Evolutionary conservation across 2,888 invertebrate species (phyloP).

Genomic region (Cryptops parisi): DNA sequence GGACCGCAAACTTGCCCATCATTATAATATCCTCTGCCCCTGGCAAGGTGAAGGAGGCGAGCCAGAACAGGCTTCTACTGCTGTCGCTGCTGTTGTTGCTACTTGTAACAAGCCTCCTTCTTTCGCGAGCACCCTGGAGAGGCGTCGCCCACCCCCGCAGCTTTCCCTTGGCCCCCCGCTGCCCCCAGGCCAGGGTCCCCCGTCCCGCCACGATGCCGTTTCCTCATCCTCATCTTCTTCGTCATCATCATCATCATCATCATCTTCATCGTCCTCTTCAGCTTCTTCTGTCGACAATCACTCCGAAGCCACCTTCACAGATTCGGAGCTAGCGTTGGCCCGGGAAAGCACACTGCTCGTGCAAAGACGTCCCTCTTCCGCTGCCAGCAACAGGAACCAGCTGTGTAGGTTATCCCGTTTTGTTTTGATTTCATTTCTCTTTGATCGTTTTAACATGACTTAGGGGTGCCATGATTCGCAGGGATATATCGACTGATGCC

Average conservation of each 20-base stretch:
- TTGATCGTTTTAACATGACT: too few relatives aligned
- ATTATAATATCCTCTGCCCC: background rate
- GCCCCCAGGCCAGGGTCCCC: background rate
- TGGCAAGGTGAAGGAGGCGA: background rate
- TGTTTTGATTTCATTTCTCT: too few relatives aligned
- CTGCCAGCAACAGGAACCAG: background rate
- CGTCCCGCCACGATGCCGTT: background rate
- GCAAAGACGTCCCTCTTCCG: conserved; percentile 42
- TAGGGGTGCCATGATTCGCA: too few relatives aligned
- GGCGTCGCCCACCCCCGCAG: background rate
- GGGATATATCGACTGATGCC: too few relatives aligned
- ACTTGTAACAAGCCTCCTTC: too few relatives aligned
- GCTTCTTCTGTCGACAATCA: conserved; percentile 69
- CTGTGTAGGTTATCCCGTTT: too few relatives aligned
- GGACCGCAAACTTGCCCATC: conserved; percentile 2
- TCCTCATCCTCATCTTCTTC: background rate
- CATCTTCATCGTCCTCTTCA: conserved; percentile 3
- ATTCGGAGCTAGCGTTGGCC: conserved; percentile 65
- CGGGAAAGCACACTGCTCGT: conserved; percentile 65
- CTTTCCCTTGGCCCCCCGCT: background rate
- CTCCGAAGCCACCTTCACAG: conserved; percentile 68
- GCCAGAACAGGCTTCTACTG: too few relatives aligned
- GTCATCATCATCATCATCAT: background rate
- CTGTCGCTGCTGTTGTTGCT: too few relatives aligned
- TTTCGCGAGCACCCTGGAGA: background rate